Evolutionary conservation across 2,888 invertebrate species (phyloP).

Genomic region (Tetropium fuscum): DNA sequence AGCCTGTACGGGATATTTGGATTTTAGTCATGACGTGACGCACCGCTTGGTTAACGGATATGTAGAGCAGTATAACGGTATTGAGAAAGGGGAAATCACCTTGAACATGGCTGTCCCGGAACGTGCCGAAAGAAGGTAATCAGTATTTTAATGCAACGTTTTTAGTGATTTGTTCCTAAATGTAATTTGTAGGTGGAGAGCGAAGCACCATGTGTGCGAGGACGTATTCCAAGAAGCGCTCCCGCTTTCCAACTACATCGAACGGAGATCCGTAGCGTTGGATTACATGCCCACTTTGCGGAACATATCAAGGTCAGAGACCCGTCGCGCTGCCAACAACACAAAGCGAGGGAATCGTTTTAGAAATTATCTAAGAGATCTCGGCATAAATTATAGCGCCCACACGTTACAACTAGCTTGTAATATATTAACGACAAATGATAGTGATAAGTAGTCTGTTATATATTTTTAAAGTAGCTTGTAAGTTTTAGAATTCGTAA

Average conservation of each 20-base stretch:
- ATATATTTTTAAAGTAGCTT: too few species aligned
- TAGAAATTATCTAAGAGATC: slow-evolving; percentile 75
- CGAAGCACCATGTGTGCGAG: slow-evolving; percentile 61
- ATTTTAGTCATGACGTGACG: slow-evolving; percentile 58
- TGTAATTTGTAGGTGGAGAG: slow-evolving; percentile 64
- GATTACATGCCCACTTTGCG: slow-evolving; percentile 81
- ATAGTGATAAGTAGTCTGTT: too few species aligned
- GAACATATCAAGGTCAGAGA: slow-evolving; percentile 78
- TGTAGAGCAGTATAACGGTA: slow-evolving; percentile 39
- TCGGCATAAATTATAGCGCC: slow-evolving; percentile 35
- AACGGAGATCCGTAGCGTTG: slow-evolving; percentile 70
- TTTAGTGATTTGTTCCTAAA: too few species aligned
- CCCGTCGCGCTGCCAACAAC: slow-evolving; percentile 69
- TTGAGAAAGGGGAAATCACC: slow-evolving; percentile 11
- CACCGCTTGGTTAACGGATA: slow-evolving; percentile 55
- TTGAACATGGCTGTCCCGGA: slow-evolving; percentile 52
- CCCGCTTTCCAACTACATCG: slow-evolving; percentile 66
- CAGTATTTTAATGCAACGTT: background rate
- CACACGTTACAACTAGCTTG: slow-evolving; percentile 32
- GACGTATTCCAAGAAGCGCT: slow-evolving; percentile 68
- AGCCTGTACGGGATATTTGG: slow-evolving; percentile 50
- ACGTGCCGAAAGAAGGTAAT: slow-evolving; percentile 52
- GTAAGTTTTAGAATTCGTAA: too few species aligned
- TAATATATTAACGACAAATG: slow-evolving; percentile 28
- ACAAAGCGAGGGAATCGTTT: slow-evolving; percentile 80